A percentile compares a stretch with the other conserved stretches of the same genome.
Conservation (phyloP, 2,797 vertebrate species). For the Champsocephalus gunnari region DNA sequence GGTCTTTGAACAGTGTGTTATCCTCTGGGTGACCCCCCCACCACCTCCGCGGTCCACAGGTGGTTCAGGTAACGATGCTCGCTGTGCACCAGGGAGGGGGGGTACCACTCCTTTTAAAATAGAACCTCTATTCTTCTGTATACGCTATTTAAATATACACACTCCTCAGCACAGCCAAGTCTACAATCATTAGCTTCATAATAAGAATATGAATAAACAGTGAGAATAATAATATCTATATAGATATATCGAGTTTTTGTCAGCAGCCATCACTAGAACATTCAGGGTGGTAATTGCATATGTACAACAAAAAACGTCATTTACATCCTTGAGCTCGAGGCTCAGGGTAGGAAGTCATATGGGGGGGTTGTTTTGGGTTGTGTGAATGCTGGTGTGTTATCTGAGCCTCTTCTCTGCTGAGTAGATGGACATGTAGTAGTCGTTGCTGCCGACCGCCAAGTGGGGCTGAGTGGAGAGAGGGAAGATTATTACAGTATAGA, state of each 20-base stretch:
- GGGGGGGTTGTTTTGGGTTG: constrained; percentile 30
- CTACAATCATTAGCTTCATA: constrained; percentile 86
- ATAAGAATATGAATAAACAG: constrained; percentile 81
- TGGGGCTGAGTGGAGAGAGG: constrained; percentile 87
- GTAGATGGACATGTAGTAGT: constrained; percentile 99
- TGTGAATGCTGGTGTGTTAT: constrained; percentile 86
- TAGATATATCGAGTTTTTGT: constrained; percentile 70
- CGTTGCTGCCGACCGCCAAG: constrained; percentile 97
- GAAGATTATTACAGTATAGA: not conserved
- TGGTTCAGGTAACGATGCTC: constrained; percentile 62
- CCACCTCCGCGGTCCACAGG: constrained; percentile 40
- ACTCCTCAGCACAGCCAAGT: constrained; percentile 84
- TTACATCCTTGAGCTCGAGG: constrained; percentile 73
- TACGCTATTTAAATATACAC: constrained; percentile 84
- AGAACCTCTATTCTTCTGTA: constrained; percentile 78
- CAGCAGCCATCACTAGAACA: constrained; percentile 91
- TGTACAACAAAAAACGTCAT: constrained; percentile 87
- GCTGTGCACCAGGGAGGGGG: constrained; percentile 38
- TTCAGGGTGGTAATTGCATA: constrained; percentile 89
- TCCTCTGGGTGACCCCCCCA: constrained; percentile 14
- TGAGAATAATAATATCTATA: constrained; percentile 71
- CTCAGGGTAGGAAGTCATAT: constrained; percentile 62
- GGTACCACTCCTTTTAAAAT: constrained; percentile 76
- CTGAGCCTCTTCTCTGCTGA: constrained; percentile 97
- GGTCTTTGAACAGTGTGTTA: constrained; percentile 30